These are phyloP conservation scores for Nebria salina DNA, from an alignment of 2,888 invertebrate species.

Conservation along the genomic window DNA sequence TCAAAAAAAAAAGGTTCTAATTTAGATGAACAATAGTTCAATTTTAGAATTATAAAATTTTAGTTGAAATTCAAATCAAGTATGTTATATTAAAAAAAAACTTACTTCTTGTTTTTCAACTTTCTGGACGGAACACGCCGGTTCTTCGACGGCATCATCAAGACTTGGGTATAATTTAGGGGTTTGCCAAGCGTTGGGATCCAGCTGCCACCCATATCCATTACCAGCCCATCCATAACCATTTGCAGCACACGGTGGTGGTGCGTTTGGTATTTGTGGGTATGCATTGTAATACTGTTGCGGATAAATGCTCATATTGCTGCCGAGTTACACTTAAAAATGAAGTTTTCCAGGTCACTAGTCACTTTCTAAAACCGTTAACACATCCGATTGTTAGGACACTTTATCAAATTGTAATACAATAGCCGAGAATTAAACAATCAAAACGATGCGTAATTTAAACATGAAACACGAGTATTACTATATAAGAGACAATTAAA, in stretches of 20 bases:
- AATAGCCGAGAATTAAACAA: not conserved
- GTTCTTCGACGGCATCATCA: constrained; percentile 56
- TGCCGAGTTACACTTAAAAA: constrained; percentile 19
- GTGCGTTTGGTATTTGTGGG: constrained; percentile 58
- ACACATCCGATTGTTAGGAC: constrained; percentile 10
- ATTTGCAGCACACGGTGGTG: constrained; percentile 59
- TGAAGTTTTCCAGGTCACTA: constrained; percentile 9
- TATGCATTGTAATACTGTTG: constrained; percentile 61
- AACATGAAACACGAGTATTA: not conserved
- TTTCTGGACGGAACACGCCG: constrained; percentile 57
- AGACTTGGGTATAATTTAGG: constrained; percentile 54
- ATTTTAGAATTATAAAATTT: too few relatives aligned
- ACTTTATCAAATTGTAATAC: constrained; percentile 1
- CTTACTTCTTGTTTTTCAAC: constrained; percentile 56
- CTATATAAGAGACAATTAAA: not conserved
- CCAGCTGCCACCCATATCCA: constrained; percentile 62
- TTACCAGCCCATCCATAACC: constrained; percentile 63
- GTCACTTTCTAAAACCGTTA: constrained; percentile 12
- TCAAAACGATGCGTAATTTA: not conserved
- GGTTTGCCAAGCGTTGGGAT: constrained; percentile 58
- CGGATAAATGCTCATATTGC: constrained; percentile 52
- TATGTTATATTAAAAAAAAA: not conserved
- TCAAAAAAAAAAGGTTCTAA: too few relatives aligned
- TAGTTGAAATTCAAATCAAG: too few relatives aligned
- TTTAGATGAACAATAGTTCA: too few relatives aligned